Evolutionary conservation across 2,113 vertebrate genomes (phyloP).

Genomic region (Glareola pratincola): DNA sequence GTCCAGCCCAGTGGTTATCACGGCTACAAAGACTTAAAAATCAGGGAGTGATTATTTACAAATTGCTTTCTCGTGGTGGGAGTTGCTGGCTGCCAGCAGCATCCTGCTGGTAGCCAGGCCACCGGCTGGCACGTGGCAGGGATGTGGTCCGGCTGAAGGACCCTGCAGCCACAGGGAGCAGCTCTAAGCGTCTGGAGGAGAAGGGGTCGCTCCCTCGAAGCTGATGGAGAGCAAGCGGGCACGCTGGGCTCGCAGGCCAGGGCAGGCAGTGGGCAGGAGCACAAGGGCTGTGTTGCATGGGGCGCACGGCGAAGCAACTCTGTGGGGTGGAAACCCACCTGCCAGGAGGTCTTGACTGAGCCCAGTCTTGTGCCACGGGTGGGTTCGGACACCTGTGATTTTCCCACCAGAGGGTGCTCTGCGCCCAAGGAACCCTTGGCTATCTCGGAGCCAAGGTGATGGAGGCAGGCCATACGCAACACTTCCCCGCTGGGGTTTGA

Average conservation of each 20-base stretch:
- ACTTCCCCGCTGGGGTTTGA: accelerated
- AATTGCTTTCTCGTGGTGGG: not conserved
- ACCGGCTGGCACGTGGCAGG: accelerated
- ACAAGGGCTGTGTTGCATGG: not conserved
- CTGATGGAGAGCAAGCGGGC: accelerated
- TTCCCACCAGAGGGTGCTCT: constrained; percentile 50
- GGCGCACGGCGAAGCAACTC: not conserved
- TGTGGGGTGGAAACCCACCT: accelerated
- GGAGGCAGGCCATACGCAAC: accelerated
- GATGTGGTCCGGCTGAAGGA: accelerated
- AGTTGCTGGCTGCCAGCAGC: not conserved
- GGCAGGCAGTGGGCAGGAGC: accelerated
- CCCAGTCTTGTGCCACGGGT: accelerated
- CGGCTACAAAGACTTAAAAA: not conserved
- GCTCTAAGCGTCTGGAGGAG: no score
- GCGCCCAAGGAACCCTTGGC: not conserved
- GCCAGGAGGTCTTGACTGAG: accelerated
- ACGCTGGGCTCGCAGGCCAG: accelerated
- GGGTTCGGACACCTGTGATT: accelerated
- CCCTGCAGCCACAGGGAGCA: accelerated
- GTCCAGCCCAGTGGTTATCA: accelerated
- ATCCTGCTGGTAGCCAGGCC: not conserved
- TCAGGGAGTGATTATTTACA: not conserved
- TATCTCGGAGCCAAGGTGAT: accelerated
- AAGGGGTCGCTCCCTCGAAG: accelerated